Base-by-base conservation (phyloP, 2,797 vertebrate species). In the Cirrhinus molitorella region DNA sequence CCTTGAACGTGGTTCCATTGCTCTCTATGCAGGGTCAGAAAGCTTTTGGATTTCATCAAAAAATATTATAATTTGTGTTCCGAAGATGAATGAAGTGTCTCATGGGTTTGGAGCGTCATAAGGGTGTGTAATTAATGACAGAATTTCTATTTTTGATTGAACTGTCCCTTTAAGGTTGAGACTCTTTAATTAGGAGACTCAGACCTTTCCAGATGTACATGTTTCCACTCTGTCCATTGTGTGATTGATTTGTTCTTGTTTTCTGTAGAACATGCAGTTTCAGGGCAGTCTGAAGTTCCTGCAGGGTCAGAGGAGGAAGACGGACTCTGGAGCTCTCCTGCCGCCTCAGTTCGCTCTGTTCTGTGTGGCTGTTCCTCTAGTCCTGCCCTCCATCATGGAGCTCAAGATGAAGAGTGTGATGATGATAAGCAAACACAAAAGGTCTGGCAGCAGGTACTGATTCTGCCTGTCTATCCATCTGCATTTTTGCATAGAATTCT, bases 211-310 rank as follows among this genome's bases (percentile, higher is more conserved):
- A 72, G 21, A 34, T 4, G 10, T 34, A 13, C 0, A 0, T 71
- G 23, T 25, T 14, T 23, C 11, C 16, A 25, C 67, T 9, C 3
- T 31, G 5, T 28, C 2, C 25, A 12, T 4, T 51, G 45, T 53
- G 49, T 34, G n/a, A n/a, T 49, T 51, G 49, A 1, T 45, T 2
- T 5, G 1, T 8, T 1, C 76, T 77, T 57, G 80, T 66, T 8
- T 91, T 65, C 88, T 83, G 25, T 4, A 97, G 96, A 96, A 94
- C 4, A 95, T 96, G 95, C 96, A 97, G 90, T 96, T 97, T 89
- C 95, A 96, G 91, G 96, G 96, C 34, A 96, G 94, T 89, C 89
- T 97, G 1, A 96, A 95, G 81, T 96, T 96, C 89, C 93, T 97
- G 67, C 95, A 96, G 59, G 96, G 96, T 67, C 96, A 97, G 92